Percentiles rank a stretch among this genome's conserved stretches.
phyloP scores from a whole-genome alignment of 2,888 invertebrate species.

The Athrips mouffetella region DNA sequence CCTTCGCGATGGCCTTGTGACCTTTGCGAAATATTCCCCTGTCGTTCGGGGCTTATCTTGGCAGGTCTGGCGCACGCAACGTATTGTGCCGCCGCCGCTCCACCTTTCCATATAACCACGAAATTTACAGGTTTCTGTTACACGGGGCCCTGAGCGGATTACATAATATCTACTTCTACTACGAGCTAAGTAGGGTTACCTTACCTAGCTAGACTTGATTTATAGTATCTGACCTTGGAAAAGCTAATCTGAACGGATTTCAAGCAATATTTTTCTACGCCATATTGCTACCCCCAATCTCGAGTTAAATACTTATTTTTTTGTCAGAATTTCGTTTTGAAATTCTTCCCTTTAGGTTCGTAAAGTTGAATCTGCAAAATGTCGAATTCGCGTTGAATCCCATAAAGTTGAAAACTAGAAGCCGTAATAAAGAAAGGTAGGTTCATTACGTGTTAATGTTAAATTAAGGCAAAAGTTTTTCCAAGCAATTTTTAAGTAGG shows the following conservation, averaged over 20 bases:
- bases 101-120: conserved; percentile 34
- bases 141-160: conserved; percentile 33
- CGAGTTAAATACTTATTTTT: background rate
- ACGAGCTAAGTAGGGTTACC: conserved; percentile 39
- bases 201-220: background rate
- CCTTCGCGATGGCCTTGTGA: conserved; percentile 41
- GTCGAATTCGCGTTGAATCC: too few species aligned
- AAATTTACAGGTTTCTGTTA: conserved; percentile 43
- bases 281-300: background rate
- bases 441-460: conserved; percentile 18
- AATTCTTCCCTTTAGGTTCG: too few species aligned
- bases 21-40: conserved; percentile 46
- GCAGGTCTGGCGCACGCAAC: conserved; percentile 50
- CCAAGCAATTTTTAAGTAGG: conserved; percentile 30
- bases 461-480: conserved; percentile 20
- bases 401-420: background rate
- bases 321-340: too few species aligned
- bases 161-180: conserved; percentile 37
- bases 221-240: conserved; percentile 5
- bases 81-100: conserved; percentile 38
- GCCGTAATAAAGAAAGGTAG: conserved; percentile 5
- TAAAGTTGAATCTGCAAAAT: too few species aligned
- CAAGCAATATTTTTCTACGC: background rate
- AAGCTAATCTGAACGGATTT: background rate
- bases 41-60: conserved; percentile 49